These are phyloP conservation scores for Danaus melanippus DNA, from an alignment of 1,140 invertebrate species.

Conservation along the genomic window DNA sequence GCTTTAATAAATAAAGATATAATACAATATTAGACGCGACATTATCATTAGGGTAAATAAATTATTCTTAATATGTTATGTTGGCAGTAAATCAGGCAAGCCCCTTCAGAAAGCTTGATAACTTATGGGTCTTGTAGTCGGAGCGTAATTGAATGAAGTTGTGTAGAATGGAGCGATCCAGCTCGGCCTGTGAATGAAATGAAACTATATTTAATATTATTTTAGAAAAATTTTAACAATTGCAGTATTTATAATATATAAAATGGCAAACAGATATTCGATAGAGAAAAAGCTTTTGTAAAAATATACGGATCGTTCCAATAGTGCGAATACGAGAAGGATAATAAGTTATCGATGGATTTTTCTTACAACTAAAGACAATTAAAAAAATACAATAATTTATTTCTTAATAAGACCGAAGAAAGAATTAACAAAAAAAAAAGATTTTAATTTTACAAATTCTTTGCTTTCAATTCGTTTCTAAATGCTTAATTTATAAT, in stretches of 20 bases:
- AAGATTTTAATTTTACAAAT: too few species aligned
- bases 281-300: neutral
- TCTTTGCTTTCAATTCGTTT: too few species aligned
- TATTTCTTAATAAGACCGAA: too few species aligned
- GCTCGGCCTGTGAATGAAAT: conserved; percentile 79
- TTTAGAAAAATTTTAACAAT: neutral
- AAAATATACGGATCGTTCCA: too few species aligned
- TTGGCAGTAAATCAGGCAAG: conserved; percentile 35
- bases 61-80: conserved; percentile 18
- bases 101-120: conserved; percentile 78
- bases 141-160: conserved; percentile 95
- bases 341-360: too few species aligned
- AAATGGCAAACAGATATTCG: neutral
- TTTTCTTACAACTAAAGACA: too few species aligned
- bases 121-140: conserved; percentile 91
- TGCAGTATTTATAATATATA: neutral
- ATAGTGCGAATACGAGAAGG: too few species aligned
- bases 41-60: conserved; percentile 16
- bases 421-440: too few species aligned
- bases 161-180: conserved; percentile 88
- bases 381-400: too few species aligned
- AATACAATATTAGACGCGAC: conserved; percentile 3
- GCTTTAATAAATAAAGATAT: conserved; percentile 22
- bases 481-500: too few species aligned
- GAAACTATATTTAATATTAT: conserved; percentile 1